These are phyloP conservation scores for Nemotelus pantherinus DNA, from an alignment of 2,888 invertebrate species.

Conservation along the genomic window DNA sequence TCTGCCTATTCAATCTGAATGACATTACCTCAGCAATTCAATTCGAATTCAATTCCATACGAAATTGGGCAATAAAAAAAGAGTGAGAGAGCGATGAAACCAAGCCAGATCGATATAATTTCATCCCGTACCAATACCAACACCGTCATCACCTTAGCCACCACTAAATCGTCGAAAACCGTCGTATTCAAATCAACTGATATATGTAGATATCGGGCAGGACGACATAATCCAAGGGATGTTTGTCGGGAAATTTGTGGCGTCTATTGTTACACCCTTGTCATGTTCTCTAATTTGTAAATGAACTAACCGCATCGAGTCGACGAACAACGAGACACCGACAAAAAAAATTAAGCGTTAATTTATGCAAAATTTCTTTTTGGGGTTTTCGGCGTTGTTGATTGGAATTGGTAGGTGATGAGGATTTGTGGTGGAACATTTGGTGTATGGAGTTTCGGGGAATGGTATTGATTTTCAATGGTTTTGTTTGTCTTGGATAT, in stretches of 20 bases:
- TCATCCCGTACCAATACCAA: too few relatives aligned
- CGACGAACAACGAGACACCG: neutral
- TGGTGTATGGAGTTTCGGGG: too few relatives aligned
- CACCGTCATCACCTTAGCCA: too few relatives aligned
- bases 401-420: neutral
- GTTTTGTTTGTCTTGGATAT: too few relatives aligned
- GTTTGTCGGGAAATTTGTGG: slow-evolving; percentile 27
- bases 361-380: slow-evolving; percentile 27
- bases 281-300: slow-evolving; percentile 42
- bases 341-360: neutral
- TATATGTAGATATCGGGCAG: neutral
- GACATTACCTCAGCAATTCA: too few relatives aligned
- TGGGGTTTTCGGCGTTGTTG: neutral
- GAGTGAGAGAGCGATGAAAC: too few relatives aligned
- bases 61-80: too few relatives aligned
- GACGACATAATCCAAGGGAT: slow-evolving; percentile 4
- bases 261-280: slow-evolving; percentile 34
- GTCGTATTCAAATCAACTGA: slow-evolving; percentile 4
- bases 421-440: neutral
- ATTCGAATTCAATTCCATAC: too few relatives aligned
- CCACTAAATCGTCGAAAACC: too few relatives aligned
- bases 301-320: slow-evolving; percentile 22
- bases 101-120: too few relatives aligned
- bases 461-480: too few relatives aligned
- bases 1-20: too few relatives aligned